These are phyloP conservation scores for Monochamus saltuarius DNA, from an alignment of 1,140 invertebrate genomes.

Conservation along the genomic window DNA sequence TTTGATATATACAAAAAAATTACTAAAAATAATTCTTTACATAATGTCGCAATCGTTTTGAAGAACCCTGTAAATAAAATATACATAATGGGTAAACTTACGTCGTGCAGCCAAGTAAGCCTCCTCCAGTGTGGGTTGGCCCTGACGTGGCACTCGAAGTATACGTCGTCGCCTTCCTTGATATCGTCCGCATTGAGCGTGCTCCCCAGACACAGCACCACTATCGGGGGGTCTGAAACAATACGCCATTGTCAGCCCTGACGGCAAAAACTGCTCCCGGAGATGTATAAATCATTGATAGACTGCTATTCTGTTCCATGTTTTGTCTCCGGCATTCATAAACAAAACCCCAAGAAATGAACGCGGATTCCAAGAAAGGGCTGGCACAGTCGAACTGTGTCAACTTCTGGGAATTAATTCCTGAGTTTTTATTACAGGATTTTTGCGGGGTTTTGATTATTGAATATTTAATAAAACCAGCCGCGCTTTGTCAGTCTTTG, in stretches of 20 bases:
- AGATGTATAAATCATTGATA: conserved; percentile 41
- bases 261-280: conserved; percentile 26
- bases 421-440: too few relatives aligned
- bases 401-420: conserved; percentile 15
- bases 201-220: conserved; percentile 77
- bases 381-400: conserved; percentile 11
- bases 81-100: conserved; percentile 56
- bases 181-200: conserved; percentile 84
- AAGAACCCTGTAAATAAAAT: too few relatives aligned
- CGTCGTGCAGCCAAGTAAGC: conserved; percentile 84
- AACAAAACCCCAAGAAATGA: conserved; percentile 33
- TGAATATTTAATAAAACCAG: too few relatives aligned
- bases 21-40: too few relatives aligned
- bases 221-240: conserved; percentile 78
- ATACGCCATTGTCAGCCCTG: conserved; percentile 10
- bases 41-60: too few relatives aligned
- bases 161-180: conserved; percentile 90
- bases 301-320: conserved; percentile 23
- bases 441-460: too few relatives aligned
- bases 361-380: conserved; percentile 28
- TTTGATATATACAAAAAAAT: too few relatives aligned
- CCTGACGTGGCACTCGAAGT: conserved; percentile 88
- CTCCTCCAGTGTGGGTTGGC: conserved; percentile 83
- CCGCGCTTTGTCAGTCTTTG: too few relatives aligned
- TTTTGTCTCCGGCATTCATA: conserved; percentile 23